phyloP scores from a whole-genome alignment of 2,113 vertebrate species.

The Boulengeromyrus knoepffleri region DNA sequence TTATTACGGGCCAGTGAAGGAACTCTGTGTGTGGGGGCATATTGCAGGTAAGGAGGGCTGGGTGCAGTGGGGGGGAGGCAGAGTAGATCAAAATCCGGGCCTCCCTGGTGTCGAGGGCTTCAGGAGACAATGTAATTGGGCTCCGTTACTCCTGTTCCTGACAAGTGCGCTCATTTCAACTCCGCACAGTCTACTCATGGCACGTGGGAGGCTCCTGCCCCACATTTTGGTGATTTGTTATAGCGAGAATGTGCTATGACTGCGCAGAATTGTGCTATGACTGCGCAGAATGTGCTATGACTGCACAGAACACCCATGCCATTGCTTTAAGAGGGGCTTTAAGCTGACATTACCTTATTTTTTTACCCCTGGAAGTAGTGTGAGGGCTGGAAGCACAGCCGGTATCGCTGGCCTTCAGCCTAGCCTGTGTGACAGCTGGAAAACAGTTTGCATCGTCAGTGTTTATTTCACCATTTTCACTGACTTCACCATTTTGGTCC shows the following conservation, averaged over 20 bases:
- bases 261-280: neutral
- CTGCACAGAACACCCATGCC: neutral
- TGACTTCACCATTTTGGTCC: no score
- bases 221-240: neutral
- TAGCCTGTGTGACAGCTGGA: no score
- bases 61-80: neutral
- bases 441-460: no score
- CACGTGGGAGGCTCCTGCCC: neutral
- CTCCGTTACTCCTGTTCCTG: neutral
- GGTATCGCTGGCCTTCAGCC: neutral
- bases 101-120: neutral
- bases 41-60: neutral
- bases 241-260: neutral
- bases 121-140: neutral
- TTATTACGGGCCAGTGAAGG: neutral
- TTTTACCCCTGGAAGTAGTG: neutral
- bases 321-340: neutral
- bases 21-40: neutral
- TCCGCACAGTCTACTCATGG: neutral
- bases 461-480: no score
- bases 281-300: neutral
- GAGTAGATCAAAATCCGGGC: neutral
- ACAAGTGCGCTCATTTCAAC: neutral
- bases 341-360: neutral
- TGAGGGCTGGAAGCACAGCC: neutral